Percentiles rank a stretch among this genome's conserved stretches.
Evolutionary conservation across 2,113 vertebrate genomes (phyloP).

Genomic region (Paralichthys olivaceus): DNA sequence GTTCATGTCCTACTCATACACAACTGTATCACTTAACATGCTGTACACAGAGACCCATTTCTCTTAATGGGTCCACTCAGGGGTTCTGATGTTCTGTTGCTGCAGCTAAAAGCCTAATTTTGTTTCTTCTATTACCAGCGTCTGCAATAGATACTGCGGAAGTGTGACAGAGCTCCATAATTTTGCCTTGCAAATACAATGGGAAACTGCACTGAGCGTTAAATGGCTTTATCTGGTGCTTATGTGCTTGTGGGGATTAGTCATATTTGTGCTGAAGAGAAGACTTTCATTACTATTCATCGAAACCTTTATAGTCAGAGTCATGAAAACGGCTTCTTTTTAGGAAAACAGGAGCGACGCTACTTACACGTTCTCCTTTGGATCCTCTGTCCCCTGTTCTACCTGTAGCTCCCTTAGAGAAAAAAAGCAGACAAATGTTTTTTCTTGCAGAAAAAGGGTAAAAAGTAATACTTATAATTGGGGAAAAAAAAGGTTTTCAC

Average conservation of each 20-base stretch:
- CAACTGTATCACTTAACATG: constrained; percentile 22
- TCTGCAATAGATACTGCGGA: constrained; percentile 59
- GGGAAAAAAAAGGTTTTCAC: constrained; percentile 18
- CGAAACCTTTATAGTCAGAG: constrained; percentile 44
- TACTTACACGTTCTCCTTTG: constrained; percentile 96
- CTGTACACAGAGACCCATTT: constrained; percentile 32
- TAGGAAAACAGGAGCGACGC: constrained; percentile 10
- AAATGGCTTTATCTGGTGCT: constrained; percentile 64
- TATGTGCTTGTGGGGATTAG: constrained; percentile 68
- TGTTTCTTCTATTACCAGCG: constrained; percentile 42
- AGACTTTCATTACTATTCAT: constrained; percentile 65
- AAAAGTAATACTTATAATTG: constrained; percentile 2
- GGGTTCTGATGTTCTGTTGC: constrained; percentile 30
- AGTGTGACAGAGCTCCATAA: constrained; percentile 64
- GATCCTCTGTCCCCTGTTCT: constrained; percentile 93
- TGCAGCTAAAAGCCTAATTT: constrained; percentile 53
- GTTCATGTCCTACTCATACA: neutral
- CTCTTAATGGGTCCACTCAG: constrained; percentile 43
- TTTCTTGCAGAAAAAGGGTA: neutral
- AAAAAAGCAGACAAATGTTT: constrained; percentile 30
- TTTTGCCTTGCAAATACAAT: constrained; percentile 52
- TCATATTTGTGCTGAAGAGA: constrained; percentile 60
- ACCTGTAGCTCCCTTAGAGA: constrained; percentile 88
- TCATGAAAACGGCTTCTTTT: constrained; percentile 34
- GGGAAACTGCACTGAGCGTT: constrained; percentile 49